These are phyloP conservation scores for Sepiola atlantica DNA, from an alignment of 2,888 invertebrate species.

Conservation along the genomic window DNA sequence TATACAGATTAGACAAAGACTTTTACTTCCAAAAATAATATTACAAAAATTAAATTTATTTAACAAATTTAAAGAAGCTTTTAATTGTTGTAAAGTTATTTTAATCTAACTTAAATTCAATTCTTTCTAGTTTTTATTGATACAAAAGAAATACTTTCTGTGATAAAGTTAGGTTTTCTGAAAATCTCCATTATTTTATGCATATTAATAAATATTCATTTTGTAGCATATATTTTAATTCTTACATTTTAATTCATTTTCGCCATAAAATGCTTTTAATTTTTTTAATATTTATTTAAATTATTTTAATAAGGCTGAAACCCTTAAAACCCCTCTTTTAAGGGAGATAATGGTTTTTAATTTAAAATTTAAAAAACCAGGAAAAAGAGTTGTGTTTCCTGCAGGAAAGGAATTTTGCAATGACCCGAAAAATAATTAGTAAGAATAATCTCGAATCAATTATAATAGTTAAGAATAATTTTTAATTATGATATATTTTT, in stretches of 20 bases:
- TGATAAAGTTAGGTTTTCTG: too few species aligned
- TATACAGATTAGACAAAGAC: too few species aligned
- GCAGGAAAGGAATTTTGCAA: not conserved
- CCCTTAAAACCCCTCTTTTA: not conserved
- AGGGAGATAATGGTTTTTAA: slow-evolving; percentile 42
- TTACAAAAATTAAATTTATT: too few species aligned
- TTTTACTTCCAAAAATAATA: too few species aligned
- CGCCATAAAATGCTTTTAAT: not conserved
- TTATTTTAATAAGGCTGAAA: not conserved
- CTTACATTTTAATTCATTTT: not conserved
- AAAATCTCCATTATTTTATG: too few species aligned
- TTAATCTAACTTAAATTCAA: too few species aligned
- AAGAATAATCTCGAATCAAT: not conserved
- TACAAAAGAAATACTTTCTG: too few species aligned
- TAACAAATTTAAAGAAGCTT: too few species aligned
- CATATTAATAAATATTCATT: not conserved
- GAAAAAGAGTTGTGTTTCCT: slow-evolving; percentile 40
- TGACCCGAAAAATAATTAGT: not conserved
- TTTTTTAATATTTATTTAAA: not conserved
- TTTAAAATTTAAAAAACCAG: not conserved
- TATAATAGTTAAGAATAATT: not conserved
- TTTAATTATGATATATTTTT: not conserved
- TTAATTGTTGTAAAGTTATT: too few species aligned
- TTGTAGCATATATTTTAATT: not conserved
- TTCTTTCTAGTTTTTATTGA: too few species aligned